phyloP scores from a whole-genome alignment of 1,140 invertebrate species.

The Bombus turneri region DNA sequence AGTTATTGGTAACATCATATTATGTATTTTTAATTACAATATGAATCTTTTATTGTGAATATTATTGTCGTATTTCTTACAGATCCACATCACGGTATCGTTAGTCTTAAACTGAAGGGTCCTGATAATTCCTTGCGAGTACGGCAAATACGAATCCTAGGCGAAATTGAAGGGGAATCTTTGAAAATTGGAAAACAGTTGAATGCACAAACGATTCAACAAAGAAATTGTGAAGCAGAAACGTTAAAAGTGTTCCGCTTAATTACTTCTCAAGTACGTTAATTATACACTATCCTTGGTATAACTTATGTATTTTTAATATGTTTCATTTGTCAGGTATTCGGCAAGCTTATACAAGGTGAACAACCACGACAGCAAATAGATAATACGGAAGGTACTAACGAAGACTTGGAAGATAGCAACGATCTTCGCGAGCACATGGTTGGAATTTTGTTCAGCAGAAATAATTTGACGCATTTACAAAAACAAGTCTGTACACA shows the following conservation, averaged over 20 bases:
- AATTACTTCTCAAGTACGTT: slow-evolving; percentile 92
- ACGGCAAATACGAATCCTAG: slow-evolving; percentile 89
- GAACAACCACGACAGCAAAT: slow-evolving; percentile 78
- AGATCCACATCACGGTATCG: slow-evolving; percentile 83
- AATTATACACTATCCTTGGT: background rate
- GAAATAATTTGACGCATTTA: slow-evolving; percentile 95
- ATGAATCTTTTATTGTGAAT: background rate
- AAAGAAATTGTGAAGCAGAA: slow-evolving; percentile 94
- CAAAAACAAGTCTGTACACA: slow-evolving; percentile 95
- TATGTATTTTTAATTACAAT: background rate
- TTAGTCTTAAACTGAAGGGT: slow-evolving; percentile 94
- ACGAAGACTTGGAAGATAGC: slow-evolving; percentile 86
- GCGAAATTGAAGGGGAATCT: slow-evolving; percentile 83
- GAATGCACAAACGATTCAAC: slow-evolving; percentile 87
- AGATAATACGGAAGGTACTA: slow-evolving; percentile 78
- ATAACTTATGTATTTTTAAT: background rate
- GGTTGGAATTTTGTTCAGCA: slow-evolving; percentile 97
- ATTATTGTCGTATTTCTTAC: slow-evolving; percentile 28
- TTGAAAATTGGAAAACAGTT: slow-evolving; percentile 83
- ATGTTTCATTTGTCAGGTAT: slow-evolving; percentile 86
- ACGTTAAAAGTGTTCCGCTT: slow-evolving; percentile 96
- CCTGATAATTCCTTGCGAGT: slow-evolving; percentile 94
- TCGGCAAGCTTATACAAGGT: slow-evolving; percentile 92
- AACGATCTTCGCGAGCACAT: slow-evolving; percentile 97
- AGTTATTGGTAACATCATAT: slow-evolving; percentile 84